Evolutionary conservation across 2,113 vertebrate genomes (phyloP).

Genomic region (Miniopterus natalensis): DNA sequence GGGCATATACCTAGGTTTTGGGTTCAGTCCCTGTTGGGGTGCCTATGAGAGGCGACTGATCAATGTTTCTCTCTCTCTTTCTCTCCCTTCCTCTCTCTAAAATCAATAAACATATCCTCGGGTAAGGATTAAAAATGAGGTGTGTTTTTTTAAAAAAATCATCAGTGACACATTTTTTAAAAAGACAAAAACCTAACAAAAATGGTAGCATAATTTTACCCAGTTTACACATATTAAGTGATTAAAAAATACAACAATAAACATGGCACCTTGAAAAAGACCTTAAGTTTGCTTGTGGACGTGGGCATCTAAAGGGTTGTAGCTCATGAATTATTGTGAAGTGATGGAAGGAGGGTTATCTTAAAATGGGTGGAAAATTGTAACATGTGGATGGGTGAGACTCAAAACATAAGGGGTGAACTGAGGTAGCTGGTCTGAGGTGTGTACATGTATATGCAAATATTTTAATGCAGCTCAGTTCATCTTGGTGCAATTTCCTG

Average conservation of each 20-base stretch:
- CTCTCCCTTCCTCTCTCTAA: background rate
- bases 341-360: slow-evolving; percentile 44
- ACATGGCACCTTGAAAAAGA: slow-evolving; percentile 53
- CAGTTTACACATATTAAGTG: slow-evolving; percentile 6
- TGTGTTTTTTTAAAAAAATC: background rate
- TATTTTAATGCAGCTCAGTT: slow-evolving; percentile 54
- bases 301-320: background rate
- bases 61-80: background rate
- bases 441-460: background rate
- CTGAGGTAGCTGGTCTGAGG: slow-evolving; percentile 8
- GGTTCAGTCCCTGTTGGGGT: background rate
- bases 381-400: slow-evolving; percentile 54
- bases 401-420: slow-evolving; percentile 11
- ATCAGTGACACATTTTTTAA: slow-evolving; percentile 17
- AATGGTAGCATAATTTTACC: slow-evolving; percentile 40
- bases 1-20: background rate
- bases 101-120: background rate
- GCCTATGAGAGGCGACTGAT: background rate
- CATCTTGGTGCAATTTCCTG: background rate
- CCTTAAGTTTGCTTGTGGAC: slow-evolving; percentile 47
- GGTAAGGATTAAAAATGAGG: background rate
- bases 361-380: slow-evolving; percentile 65
- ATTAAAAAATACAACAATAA: slow-evolving; percentile 55
- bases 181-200: slow-evolving; percentile 41
- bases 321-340: slow-evolving; percentile 66